Base-by-base conservation (phyloP, 2,797 vertebrate genomes). In the Hoplostethus mediterraneus region DNA sequence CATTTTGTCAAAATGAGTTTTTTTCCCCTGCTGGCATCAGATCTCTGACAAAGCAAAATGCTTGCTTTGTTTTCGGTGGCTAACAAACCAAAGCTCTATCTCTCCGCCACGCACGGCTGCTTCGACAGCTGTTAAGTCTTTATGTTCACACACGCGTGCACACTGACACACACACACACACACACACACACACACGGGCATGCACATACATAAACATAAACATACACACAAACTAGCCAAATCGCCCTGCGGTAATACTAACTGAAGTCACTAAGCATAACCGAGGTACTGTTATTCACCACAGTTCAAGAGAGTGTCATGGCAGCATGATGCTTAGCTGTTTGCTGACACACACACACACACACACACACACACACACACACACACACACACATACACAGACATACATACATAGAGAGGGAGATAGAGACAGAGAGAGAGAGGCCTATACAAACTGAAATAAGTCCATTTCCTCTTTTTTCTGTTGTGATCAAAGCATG, bases 401-500 rank as follows among this genome's bases (percentile, higher is more conserved):
- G 51, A 40, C 67, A 61, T 31, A 10, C 47, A 61, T 11, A 59
- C 54, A 61, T 42, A 42, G 9, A 42, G 40, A 9, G 9, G 11
- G 11, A 30, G 5, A 16, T 3, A 31, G 1, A 30, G 2, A 11
- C 11, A 42, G 40, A 3, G 11, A 30, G 5, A 30, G 5, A 42
- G 40, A 42, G 5, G 33, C 40, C 40, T 42, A 10, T 42, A 12
- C 40, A 42, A 40, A 40, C 9, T 40, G 9, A 11, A 9, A 42
- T 10, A 42, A 42, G 40, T 9, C 0, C 40, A 38, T 38, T 28
- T 36, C 33, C 33, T 36, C 33, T 48, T 6, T 61, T n/a, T 64
- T 53, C 6, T 64, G 25, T 68, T 82, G 80, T 63, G 77, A 77
- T 85, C 56, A 70, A 75, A 86, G 54, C 51, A 52, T 48, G 42